phyloP scores from a whole-genome alignment of 2,888 invertebrate genomes.

The Diploptera punctata region DNA sequence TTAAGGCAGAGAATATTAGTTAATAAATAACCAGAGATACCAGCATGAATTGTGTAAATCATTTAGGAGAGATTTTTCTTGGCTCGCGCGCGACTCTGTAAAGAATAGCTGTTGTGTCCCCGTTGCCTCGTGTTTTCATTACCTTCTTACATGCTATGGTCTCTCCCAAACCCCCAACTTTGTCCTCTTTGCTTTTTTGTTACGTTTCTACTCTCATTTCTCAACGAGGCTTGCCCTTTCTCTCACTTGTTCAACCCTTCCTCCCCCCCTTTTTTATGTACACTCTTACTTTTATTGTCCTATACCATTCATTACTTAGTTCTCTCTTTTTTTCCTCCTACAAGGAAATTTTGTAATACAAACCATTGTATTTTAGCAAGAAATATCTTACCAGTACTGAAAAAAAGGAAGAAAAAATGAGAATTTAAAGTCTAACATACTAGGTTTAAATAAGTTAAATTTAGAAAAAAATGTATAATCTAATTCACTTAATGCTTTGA shows the following conservation, averaged over 20 bases:
- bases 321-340: not conserved
- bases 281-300: not conserved
- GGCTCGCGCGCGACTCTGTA: too few species aligned
- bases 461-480: too few species aligned
- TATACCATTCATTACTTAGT: not conserved
- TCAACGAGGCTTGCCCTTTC: not conserved
- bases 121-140: not conserved
- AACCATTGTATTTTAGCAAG: not conserved
- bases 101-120: not conserved
- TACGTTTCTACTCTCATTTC: not conserved
- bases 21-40: too few species aligned
- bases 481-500: too few species aligned
- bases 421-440: too few species aligned
- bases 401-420: too few species aligned
- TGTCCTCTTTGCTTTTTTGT: not conserved
- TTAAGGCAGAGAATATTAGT: too few species aligned
- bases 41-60: too few species aligned
- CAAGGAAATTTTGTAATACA: not conserved
- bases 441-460: too few species aligned
- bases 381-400: too few species aligned
- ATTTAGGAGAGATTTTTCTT: too few species aligned
- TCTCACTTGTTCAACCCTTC: not conserved
- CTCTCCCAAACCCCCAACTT: not conserved
- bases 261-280: not conserved
- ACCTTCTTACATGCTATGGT: not conserved